These are phyloP conservation scores for Tipula unca DNA, from an alignment of 2,888 invertebrate species.

Conservation along the genomic window DNA sequence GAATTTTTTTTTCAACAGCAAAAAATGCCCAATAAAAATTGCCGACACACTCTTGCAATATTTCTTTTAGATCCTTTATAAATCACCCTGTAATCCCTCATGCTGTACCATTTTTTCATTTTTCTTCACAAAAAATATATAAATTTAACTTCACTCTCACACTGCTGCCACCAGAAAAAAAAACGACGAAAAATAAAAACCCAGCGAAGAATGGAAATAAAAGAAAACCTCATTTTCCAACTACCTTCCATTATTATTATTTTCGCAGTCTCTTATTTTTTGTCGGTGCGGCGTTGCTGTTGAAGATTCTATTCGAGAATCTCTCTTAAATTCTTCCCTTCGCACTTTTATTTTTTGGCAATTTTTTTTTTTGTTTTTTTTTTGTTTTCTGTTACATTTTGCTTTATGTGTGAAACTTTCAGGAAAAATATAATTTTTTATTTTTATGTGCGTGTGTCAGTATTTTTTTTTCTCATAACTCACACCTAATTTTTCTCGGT, in stretches of 20 bases:
- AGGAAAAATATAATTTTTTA: neutral
- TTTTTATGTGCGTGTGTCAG: slow-evolving; percentile 17
- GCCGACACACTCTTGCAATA: slow-evolving; percentile 45
- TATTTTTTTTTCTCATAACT: slow-evolving; percentile 1
- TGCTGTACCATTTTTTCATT: slow-evolving; percentile 34
- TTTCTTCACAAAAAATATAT: neutral
- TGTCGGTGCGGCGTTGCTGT: slow-evolving; percentile 15
- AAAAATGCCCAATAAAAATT: slow-evolving; percentile 45
- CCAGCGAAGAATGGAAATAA: neutral
- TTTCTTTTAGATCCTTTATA: slow-evolving; percentile 45
- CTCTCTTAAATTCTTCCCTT: slow-evolving; percentile 14
- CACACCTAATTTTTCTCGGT: neutral
- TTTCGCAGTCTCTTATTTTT: slow-evolving; percentile 3
- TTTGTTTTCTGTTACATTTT: neutral
- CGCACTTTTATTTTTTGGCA: neutral
- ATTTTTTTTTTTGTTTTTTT: neutral
- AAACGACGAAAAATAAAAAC: neutral
- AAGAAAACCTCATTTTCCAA: slow-evolving; percentile 4
- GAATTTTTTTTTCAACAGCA: slow-evolving; percentile 24
- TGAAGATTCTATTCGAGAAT: slow-evolving; percentile 1
- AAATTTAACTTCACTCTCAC: neutral
- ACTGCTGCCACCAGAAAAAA: neutral
- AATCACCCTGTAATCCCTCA: slow-evolving; percentile 45
- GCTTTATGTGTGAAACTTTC: slow-evolving; percentile 17
- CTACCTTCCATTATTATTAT: slow-evolving; percentile 18